Base-by-base conservation (phyloP, 53 echinoderm and acorn worm species). In the Holothuria scabra region DNA sequence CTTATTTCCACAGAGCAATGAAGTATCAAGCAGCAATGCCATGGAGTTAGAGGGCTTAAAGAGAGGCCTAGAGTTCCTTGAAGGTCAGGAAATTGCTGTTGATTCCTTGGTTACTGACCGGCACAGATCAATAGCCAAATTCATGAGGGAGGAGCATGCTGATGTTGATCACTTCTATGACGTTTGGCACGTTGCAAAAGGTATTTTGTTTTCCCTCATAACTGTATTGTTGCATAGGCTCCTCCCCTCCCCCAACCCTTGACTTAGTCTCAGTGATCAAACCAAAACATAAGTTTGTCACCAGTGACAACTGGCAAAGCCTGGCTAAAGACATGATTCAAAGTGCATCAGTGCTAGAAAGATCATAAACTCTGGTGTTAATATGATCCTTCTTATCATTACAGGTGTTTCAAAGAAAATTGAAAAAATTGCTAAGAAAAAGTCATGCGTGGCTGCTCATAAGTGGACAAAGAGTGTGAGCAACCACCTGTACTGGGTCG, bases 161-260 rank as follows among this genome's bases (percentile, higher is more conserved):
- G 85, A 74, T 22, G 80, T 72, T 20, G 63, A 44, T 23, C 88
- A 91, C 60, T 37, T 75, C 41, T 91, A 79, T 18, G 85, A 91
- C 52, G 76, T 88, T 28, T 88, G 88, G 92, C 88, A 91, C 63
- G 81, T 91, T 85, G 88, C 88, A 29, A 91, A 88, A 82, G 87
- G 92, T 91, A 56, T 4, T 9, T 16, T 52, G 2, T 4, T 8
- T 52, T 52, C 52, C 52, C 14, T 52, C 16, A n/a, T n/a, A n/a
- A n/a, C n/a, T n/a, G n/a, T n/a, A n/a, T 7, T n/a, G n/a, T n/a
- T n/a, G n/a, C n/a, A n/a, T n/a, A n/a, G n/a, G n/a, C n/a, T n/a
- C n/a, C n/a, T n/a, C n/a, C n/a, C n/a, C n/a, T n/a, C n/a, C n/a
- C n/a, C n/a, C n/a, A n/a, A n/a, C n/a, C n/a, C n/a, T n/a, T n/a